These are phyloP conservation scores for Pteropus alecto DNA, from an alignment of 2,113 vertebrate genomes.

Conservation along the genomic window DNA sequence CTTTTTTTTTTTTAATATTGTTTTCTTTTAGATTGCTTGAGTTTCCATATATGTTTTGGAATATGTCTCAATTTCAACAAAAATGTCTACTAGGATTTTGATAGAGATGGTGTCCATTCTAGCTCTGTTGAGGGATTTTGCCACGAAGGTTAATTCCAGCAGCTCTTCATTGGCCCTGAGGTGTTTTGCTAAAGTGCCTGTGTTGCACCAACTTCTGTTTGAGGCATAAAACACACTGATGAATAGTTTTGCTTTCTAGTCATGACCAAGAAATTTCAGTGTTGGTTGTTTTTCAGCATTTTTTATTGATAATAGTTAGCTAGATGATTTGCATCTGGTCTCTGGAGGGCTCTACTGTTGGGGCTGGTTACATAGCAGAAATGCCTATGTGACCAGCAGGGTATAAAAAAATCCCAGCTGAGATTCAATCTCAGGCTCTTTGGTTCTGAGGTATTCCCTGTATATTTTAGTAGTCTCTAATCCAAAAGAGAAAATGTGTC, in stretches of 20 bases:
- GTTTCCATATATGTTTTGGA: not conserved
- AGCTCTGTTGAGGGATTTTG: not conserved
- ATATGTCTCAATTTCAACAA: not conserved
- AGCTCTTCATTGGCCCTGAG: not conserved
- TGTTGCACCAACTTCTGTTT: not conserved
- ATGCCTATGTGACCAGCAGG: not conserved
- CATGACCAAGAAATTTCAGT: not conserved
- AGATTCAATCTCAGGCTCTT: not conserved
- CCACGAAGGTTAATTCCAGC: not conserved
- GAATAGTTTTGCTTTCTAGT: not conserved
- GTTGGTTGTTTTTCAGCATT: not conserved
- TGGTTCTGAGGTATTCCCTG: not conserved
- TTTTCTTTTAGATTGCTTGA: not conserved
- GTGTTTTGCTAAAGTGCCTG: not conserved
- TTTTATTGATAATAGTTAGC: not conserved
- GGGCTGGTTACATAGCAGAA: not conserved
- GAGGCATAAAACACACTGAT: not conserved
- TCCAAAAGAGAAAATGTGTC: not conserved
- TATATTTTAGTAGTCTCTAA: not conserved
- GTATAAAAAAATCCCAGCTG: not conserved
- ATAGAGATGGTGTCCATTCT: not conserved
- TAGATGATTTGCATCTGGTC: not conserved
- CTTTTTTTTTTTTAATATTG: not conserved
- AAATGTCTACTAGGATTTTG: not conserved
- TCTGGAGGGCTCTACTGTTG: not conserved